These are phyloP conservation scores for Frankliniella intonsa DNA, from an alignment of 2,888 invertebrate species.

Conservation along the genomic window DNA sequence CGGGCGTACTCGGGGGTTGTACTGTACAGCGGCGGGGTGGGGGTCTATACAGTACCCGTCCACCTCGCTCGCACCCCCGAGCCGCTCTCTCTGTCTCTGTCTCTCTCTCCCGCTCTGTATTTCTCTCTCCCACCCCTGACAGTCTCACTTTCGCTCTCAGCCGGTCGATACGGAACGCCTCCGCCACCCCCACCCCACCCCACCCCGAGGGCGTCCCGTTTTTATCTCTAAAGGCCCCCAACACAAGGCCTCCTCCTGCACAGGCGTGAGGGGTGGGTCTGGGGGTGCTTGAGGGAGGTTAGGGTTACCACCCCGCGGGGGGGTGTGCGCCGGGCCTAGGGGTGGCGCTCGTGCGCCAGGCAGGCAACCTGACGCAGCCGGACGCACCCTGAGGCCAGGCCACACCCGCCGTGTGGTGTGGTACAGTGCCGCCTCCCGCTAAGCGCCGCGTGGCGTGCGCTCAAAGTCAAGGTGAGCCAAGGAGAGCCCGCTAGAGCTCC, in stretches of 20 bases:
- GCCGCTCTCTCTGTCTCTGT: too few species aligned
- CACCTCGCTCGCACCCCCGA: too few species aligned
- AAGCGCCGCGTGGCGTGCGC: background rate
- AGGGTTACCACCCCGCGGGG: background rate
- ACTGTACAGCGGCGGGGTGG: background rate
- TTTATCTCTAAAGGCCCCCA: too few species aligned
- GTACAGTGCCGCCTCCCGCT: background rate
- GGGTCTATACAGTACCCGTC: too few species aligned
- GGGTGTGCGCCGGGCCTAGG: background rate
- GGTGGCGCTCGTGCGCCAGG: background rate
- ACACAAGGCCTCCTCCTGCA: background rate
- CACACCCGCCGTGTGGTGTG: background rate
- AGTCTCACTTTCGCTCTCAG: background rate
- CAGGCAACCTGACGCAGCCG: too few species aligned
- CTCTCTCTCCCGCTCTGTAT: too few species aligned
- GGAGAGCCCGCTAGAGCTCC: background rate
- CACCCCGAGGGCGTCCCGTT: too few species aligned
- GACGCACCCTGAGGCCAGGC: too few species aligned
- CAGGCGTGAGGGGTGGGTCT: background rate
- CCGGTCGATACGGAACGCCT: background rate
- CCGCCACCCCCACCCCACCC: too few species aligned
- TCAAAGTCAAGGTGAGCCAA: slow-evolving; percentile 17
- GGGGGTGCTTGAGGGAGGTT: background rate
- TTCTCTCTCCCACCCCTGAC: background rate
- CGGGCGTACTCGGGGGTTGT: background rate